phyloP scores from a whole-genome alignment of 2,113 vertebrate species.

The Gymnocephalus cernua region DNA sequence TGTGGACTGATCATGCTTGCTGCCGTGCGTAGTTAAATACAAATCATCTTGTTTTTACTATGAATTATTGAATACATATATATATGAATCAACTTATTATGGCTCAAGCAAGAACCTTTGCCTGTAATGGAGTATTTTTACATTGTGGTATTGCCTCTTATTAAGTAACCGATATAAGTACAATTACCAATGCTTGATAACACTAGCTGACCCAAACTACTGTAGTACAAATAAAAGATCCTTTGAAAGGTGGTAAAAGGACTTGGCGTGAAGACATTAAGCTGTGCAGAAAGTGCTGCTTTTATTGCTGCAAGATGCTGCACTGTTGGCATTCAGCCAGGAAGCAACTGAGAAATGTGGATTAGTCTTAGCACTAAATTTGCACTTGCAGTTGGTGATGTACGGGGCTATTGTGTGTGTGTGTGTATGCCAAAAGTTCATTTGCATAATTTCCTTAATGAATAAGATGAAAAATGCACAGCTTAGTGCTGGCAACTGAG shows the following conservation, averaged over 20 bases:
- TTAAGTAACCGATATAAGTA: neutral
- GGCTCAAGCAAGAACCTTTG: no score
- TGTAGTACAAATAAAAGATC: neutral
- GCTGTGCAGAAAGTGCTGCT: neutral
- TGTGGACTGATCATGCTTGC: no score
- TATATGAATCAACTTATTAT: no score
- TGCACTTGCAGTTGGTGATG: conserved; percentile 34
- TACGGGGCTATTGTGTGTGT: conserved; percentile 37
- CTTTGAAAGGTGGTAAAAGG: neutral
- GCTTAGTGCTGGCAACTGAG: neutral
- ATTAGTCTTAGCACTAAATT: conserved; percentile 12
- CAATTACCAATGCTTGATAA: neutral
- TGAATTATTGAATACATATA: no score
- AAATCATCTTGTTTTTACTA: no score
- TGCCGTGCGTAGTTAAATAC: no score
- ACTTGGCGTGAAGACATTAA: neutral
- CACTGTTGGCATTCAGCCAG: conserved; percentile 47
- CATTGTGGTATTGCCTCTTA: neutral
- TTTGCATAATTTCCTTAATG: conserved; percentile 58
- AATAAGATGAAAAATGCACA: conserved; percentile 38
- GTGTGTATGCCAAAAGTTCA: conserved; percentile 43
- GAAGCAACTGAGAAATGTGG: conserved; percentile 1
- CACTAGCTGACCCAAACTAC: conserved; percentile 8
- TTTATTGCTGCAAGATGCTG: conserved; percentile 5
- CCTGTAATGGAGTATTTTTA: neutral